phyloP scores from a whole-genome alignment of 2,113 vertebrate genomes.

The Apodemus sylvaticus region DNA sequence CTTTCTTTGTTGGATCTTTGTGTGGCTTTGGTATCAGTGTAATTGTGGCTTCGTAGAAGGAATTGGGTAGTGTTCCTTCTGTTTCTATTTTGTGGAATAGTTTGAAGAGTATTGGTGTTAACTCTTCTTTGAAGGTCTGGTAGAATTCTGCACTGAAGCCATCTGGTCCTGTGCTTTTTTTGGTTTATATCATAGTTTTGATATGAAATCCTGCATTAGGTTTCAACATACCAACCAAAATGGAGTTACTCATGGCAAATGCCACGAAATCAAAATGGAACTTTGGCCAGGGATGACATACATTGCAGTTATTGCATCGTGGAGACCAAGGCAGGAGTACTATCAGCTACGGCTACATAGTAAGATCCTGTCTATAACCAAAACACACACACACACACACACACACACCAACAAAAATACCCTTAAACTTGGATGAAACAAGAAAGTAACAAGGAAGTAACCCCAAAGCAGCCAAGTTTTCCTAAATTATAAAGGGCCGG shows the following conservation, averaged over 20 bases:
- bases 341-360: neutral
- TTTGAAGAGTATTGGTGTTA: no score
- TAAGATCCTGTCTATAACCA: neutral
- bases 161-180: no score
- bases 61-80: no score
- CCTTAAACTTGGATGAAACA: neutral
- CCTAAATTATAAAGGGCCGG: neutral
- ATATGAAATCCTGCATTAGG: neutral
- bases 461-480: neutral
- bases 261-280: neutral
- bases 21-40: no score
- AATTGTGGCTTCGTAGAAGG: no score
- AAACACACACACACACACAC: neutral
- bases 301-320: neutral
- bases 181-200: neutral
- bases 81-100: no score
- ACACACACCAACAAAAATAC: neutral
- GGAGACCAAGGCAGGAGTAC: neutral
- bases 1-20: no score
- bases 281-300: neutral
- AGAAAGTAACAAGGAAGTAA: neutral
- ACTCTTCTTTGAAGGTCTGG: no score
- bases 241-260: neutral
- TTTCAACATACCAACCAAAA: neutral
- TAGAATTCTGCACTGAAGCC: no score